Conservation (phyloP, 2,888 invertebrate genomes). For the Hofmannophila pseudospretella region DNA sequence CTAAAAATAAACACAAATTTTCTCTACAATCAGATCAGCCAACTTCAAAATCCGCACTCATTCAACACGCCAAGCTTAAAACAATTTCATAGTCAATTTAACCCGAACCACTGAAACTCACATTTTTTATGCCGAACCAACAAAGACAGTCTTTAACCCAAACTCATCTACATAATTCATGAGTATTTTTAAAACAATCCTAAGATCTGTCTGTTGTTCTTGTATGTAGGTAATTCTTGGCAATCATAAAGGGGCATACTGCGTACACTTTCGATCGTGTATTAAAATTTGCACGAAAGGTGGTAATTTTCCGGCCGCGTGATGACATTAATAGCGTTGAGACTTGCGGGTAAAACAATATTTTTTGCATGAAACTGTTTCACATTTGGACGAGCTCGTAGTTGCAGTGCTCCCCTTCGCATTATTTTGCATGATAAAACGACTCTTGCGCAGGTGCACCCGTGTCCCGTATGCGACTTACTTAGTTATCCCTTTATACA, state of each 20-base stretch:
- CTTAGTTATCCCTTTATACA: conserved; percentile 14
- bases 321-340: conserved; percentile 64
- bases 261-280: conserved; percentile 55
- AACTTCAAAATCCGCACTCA: too few species aligned
- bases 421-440: conserved; percentile 46
- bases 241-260: conserved; percentile 34
- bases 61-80: conserved; percentile 16
- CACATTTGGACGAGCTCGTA: conserved; percentile 38
- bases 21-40: too few species aligned
- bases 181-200: conserved; percentile 46
- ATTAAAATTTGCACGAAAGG: conserved; percentile 69
- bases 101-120: conserved; percentile 42
- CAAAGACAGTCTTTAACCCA: conserved; percentile 43
- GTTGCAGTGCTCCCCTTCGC: conserved; percentile 30
- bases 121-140: conserved; percentile 41
- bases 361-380: conserved; percentile 58
- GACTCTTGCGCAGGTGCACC: conserved; percentile 31
- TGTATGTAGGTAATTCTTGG: conserved; percentile 42
- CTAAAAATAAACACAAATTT: too few species aligned
- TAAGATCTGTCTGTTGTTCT: conserved; percentile 40
- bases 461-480: neutral
- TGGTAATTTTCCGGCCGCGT: conserved; percentile 66
- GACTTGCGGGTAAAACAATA: conserved; percentile 45
- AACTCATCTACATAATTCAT: conserved; percentile 58
- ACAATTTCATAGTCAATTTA: conserved; percentile 60